Evolutionary conservation across 2,888 invertebrate genomes (phyloP), one percentile per base, ranked within the genome.

Genomic region (Plagodis pulveraria): DNA sequence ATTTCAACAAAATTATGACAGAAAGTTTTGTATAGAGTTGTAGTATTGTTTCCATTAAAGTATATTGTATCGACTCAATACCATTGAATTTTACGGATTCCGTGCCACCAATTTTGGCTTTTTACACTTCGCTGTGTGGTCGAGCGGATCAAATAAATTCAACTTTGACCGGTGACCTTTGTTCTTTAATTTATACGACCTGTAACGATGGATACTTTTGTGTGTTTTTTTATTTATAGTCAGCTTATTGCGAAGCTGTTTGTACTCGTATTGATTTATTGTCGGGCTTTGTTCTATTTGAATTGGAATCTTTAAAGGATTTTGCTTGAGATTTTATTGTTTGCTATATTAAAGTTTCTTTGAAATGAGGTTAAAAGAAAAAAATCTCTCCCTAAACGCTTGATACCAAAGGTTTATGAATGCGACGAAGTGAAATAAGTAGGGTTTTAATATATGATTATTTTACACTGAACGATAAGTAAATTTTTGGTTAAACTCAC

Each of bases 101-200:
- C 65, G 62, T 65, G 62, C 61, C 63, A 69, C 69, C 74, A 76
- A 77, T 77, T 77, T 76, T 65, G 50, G 56, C 58, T 58, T 71
- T 73, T 74, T 77, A 67, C 74, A 72, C 74, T 78, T 77, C 71
- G 72, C 68, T 65, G 66, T 70, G 74, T 62, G 75, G 70, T 59
- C 52, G 59, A 67, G 62, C 72, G 74, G 72, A 80, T 81, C 76
- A 81, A 81, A 81, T 77, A 76, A 80, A 81, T 80, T 78, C 73
- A 77, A 80, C 72, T 66, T 63, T 65, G 64, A 60, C 59, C 63
- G 60, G 55, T 62, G 60, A 58, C 71, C 69, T 76, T 79, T 80
- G 79, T 80, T 75, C 76, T 71, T 73, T 74, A 78, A 80, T 80
- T 80, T 80, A 78, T 80, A 74, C 75, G 74, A 71, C 69, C 71